These are phyloP conservation scores for Tipula lateralis DNA, from an alignment of 2,888 invertebrate species.

Conservation along the genomic window DNA sequence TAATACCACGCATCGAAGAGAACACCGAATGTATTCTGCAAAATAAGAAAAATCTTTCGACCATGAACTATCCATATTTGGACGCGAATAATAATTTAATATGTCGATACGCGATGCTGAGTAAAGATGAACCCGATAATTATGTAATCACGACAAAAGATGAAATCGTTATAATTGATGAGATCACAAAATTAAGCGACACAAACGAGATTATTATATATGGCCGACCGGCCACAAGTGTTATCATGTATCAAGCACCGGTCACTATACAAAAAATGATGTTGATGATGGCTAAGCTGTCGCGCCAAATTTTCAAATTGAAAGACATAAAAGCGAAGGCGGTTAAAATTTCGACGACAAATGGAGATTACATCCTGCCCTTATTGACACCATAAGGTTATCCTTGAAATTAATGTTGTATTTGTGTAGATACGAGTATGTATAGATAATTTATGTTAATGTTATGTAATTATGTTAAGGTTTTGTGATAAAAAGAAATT, in stretches of 20 bases:
- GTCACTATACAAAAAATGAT: constrained; percentile 32
- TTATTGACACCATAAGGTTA: constrained; percentile 28
- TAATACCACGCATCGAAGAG: constrained; percentile 31
- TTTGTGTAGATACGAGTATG: background rate
- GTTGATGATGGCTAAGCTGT: constrained; percentile 28
- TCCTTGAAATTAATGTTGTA: background rate
- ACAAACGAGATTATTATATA: constrained; percentile 30
- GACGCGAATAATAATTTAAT: constrained; percentile 29
- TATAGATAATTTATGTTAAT: background rate
- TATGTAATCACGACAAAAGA: constrained; percentile 30
- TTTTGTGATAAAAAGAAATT: background rate
- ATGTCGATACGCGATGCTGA: constrained; percentile 29
- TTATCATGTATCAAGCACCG: constrained; percentile 33
- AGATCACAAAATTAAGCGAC: constrained; percentile 26
- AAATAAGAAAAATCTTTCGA: constrained; percentile 32
- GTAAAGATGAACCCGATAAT: constrained; percentile 30
- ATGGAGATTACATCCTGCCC: constrained; percentile 32
- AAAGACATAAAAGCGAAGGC: constrained; percentile 31
- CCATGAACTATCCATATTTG: constrained; percentile 31
- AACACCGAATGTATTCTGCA: constrained; percentile 31
- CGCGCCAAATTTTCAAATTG: constrained; percentile 30
- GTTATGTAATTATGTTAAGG: background rate
- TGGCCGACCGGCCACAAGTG: constrained; percentile 30
- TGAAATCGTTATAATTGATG: constrained; percentile 31
- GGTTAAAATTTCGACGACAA: constrained; percentile 31